A percentile compares a stretch with the other conserved stretches of the same genome.
These are phyloP conservation scores for Ooceraea biroi DNA, from an alignment of 1,140 invertebrate species.

Conservation along the genomic window DNA sequence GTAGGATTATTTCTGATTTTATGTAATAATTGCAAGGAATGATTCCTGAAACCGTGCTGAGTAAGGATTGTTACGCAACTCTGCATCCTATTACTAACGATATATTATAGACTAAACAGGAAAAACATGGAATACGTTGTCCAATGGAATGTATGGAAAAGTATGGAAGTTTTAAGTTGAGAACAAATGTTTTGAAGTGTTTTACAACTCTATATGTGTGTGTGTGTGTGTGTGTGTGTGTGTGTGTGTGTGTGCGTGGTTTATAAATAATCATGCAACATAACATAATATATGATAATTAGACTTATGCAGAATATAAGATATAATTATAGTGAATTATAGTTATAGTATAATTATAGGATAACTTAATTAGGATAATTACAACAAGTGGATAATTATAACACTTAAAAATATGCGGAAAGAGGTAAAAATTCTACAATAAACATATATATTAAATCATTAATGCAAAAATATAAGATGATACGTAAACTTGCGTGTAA, in stretches of 20 bases:
- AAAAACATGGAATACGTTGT: conserved; percentile 4
- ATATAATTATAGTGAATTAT: too few relatives aligned
- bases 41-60: background rate
- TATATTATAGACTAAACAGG: background rate
- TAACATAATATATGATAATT: background rate
- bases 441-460: background rate
- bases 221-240: too few relatives aligned
- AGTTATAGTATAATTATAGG: too few relatives aligned
- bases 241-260: background rate
- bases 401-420: background rate
- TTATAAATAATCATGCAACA: conserved; percentile 44
- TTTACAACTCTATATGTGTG: background rate
- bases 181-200: background rate
- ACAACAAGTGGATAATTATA: conserved; percentile 21
- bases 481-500: conserved; percentile 1
- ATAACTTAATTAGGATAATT: conserved; percentile 26
- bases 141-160: background rate
- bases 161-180: too few relatives aligned
- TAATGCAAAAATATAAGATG: background rate
- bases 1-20: conserved; percentile 23
- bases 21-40: background rate
- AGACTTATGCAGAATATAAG: background rate
- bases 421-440: background rate
- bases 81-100: conserved; percentile 11
- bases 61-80: conserved; percentile 14